These are phyloP conservation scores for Capromys pilorides DNA, from an alignment of 2,797 vertebrate species.

Conservation along the genomic window DNA sequence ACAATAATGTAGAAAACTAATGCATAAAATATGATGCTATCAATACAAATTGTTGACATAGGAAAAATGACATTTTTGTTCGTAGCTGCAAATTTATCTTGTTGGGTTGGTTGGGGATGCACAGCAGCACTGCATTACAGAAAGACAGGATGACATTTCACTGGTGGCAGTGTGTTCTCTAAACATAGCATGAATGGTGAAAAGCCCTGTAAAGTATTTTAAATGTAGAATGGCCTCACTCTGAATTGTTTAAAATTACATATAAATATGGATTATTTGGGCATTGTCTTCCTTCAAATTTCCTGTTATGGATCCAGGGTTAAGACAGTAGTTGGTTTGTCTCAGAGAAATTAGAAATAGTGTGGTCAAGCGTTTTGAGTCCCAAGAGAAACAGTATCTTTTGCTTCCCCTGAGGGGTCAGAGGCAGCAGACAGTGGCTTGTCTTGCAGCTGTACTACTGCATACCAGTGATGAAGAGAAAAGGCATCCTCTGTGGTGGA, in stretches of 20 bases:
- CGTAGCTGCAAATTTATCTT: slow-evolving; percentile 50
- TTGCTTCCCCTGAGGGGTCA: slow-evolving; percentile 42
- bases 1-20: slow-evolving; percentile 64
- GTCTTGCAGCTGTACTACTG: slow-evolving; percentile 32
- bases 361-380: slow-evolving; percentile 39
- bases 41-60: slow-evolving; percentile 72
- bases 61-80: slow-evolving; percentile 67
- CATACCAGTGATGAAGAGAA: not conserved
- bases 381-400: slow-evolving; percentile 63
- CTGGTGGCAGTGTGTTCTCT: slow-evolving; percentile 52
- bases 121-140: slow-evolving; percentile 60
- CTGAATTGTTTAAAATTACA: slow-evolving; percentile 68
- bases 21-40: slow-evolving; percentile 67
- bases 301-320: slow-evolving; percentile 62
- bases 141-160: slow-evolving; percentile 41
- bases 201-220: slow-evolving; percentile 68
- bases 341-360: slow-evolving; percentile 54
- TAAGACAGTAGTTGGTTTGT: slow-evolving; percentile 69
- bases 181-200: slow-evolving; percentile 62
- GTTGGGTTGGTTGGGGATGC: slow-evolving; percentile 57
- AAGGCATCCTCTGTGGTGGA: not conserved
- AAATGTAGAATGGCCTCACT: slow-evolving; percentile 64
- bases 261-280: slow-evolving; percentile 74
- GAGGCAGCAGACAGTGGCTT: not conserved
- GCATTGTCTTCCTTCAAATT: slow-evolving; percentile 59